Base-by-base conservation (phyloP, 2,888 invertebrate genomes). In the Trachelus stipa region DNA sequence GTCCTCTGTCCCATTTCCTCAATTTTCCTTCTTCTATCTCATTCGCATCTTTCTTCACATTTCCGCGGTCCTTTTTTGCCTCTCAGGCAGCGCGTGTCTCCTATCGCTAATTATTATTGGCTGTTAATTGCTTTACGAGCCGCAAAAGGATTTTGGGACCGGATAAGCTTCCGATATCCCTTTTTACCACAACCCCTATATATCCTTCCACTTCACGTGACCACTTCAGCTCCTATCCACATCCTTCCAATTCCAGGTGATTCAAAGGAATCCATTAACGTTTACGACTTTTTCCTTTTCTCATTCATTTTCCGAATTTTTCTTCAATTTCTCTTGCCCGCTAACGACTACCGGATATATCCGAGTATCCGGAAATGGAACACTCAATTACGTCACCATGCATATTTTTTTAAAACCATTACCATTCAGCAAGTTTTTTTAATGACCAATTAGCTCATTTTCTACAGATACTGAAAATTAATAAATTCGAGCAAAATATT, bases 81-180 rank as follows among this genome's bases (percentile, higher is more conserved):
- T 76, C 77, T 74, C 30, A 15, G 33, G 9, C 30, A 71, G 3
- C 37, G 23, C 68, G 35, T 75, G 68, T 75, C 75, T 71, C 80
- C 83, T 71, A 80, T 84, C 84, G 84, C 81, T 82, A 84, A 88
- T 89, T 86, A 88, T 87, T 87, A 88, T 85, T 85, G 85, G 82
- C 83, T 84, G 88, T 88, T 90, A 89, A 90, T 90, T 90, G 87
- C 88, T 87, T 87, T 83, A 85, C 83, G 85, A 82, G 78, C 80
- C 77, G 79, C 80, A 68, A 77, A 56, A 82, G 79, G 81, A 81
- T 81, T 56, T 82, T 82, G 83, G 80, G 56, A 56, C 56, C 80
- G 77, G 83, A 83, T 83, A 81, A 81, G 77, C 79, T 77, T 69
- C 76, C 74, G 79, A 69, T 75, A 68, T 71, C 71, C 56, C 9